Evolutionary conservation across 1,140 invertebrate species (phyloP), one percentile per base, ranked within the genome.

Genomic region (Sinella curviseta): DNA sequence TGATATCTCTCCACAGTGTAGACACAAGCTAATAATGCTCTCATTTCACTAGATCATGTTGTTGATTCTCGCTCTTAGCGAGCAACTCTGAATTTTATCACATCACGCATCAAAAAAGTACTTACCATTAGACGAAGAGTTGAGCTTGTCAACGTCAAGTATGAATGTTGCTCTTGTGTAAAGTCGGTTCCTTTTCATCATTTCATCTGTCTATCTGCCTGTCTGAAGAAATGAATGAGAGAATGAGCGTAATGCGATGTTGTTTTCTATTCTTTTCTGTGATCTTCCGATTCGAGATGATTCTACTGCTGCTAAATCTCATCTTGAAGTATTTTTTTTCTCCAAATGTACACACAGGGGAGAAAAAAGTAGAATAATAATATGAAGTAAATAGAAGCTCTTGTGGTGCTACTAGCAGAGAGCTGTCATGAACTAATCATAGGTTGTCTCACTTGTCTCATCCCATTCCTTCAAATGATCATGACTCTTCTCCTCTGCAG

Each of bases 371-470:
- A 17, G 16, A 65, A 65, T 12, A 48, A n/a, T 65, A 26, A 65
- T n/a, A n/a, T 65, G 26, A n/a, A n/a, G 26, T 26, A 65, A 12
- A n/a, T 26, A 65, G 24, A 48, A 48, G 20, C 39, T 48, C 39
- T 48, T 48, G 20, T 48, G 39, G 39, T 48, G 39, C 39, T 48
- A 48, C 39, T 20, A 48, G 39, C 20, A 48, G 39, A 12, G 2
- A 30, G 12, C 65, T 31, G 28, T 70, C 65, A 70, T 14, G 31
- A 70, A 24, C 65, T 70, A 70, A 70, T 70, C 65, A 70, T 70
- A 70, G 65, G 28, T 14, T 70, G 65, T 70, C 65, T 70, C 65
- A 33, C 65, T 70, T 70, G 65, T 70, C 65, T 70, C 65, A 70
- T 70, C 65, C 65, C 65, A 70, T 70, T 70, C 31, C 31, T 30